Percentiles rank a stretch among this genome's conserved stretches.
Conservation (phyloP, 2,797 vertebrate species). For the Smutsia temminckii region DNA sequence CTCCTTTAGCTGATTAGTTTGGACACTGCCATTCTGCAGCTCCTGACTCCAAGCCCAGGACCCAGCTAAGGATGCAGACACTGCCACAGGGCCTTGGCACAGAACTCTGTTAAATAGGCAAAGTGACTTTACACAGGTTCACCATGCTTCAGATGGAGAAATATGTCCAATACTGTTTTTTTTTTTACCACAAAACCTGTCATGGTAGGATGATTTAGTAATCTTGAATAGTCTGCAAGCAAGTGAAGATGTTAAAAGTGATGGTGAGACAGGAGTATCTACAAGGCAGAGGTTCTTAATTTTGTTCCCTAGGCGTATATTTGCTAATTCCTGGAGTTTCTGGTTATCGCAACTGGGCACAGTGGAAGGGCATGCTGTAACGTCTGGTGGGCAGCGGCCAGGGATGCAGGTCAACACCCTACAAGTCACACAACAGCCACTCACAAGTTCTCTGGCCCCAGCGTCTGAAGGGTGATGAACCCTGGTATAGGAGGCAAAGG, state of each 20-base stretch:
- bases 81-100: not conserved
- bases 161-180: not conserved
- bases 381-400: not conserved
- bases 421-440: not conserved
- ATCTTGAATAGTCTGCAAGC: not conserved
- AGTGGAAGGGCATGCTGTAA: not conserved
- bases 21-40: not conserved
- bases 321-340: not conserved
- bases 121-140: not conserved
- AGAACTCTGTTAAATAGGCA: not conserved
- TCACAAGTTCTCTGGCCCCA: not conserved
- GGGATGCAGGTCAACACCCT: not conserved
- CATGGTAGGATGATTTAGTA: not conserved
- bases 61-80: not conserved
- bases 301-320: not conserved
- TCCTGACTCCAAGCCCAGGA: not conserved
- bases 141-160: not conserved
- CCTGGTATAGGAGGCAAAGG: not conserved
- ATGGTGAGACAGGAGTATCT: not conserved
- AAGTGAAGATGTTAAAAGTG: not conserved
- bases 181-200: not conserved
- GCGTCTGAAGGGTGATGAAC: not conserved
- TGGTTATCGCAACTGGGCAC: not conserved
- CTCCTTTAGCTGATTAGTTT: not conserved
- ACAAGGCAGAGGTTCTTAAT: not conserved